Evolutionary conservation across 2,113 vertebrate genomes (phyloP), one percentile per base, ranked within the genome.

Genomic region (Dipodomys stephensi): DNA sequence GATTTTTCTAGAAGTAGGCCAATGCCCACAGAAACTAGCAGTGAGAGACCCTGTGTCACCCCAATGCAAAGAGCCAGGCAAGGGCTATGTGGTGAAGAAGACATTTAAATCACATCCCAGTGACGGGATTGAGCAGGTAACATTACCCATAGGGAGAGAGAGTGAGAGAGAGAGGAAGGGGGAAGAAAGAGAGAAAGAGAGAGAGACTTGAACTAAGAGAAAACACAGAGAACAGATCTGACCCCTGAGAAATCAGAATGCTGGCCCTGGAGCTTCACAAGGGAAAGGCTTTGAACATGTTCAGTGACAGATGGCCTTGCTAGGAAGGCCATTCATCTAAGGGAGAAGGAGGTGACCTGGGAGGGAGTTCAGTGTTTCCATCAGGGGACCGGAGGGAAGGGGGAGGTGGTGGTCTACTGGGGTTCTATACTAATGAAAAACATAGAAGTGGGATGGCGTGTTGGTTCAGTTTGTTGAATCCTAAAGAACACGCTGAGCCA

Each of bases 281-380:
- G 32, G 9, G 84, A 22, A 22, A 68, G 11, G 11, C 0, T 11
- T 80, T 60, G 3, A 32, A 76, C n/a, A 20, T n/a, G 15, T 6
- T 2, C 4, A 67, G 16, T 19, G 4, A 12, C 44, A 69, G 39
- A n/a, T 11, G 28, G 39, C 18, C 20, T 25, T 46, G 10, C 12
- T 80, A 16, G 39, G 12, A 83, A 60, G 65, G 25, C 19, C 62
- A 53, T 10, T 22, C 16, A 72, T 86, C 22, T 9, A 10, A 0
- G 11, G 27, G 7, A 92, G 23, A 44, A 10, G 27, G 2, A 76
- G 20, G 5, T 18, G 10, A 16, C 20, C 0, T 1, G 4, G 2
- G 5, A 39, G 1, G 28, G 3, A 57, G 12, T 7, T 79, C 16
- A 28, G 4, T 8, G 1, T 83, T 44, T 79, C 20, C 11, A 16